Percentiles rank a stretch among this genome's conserved stretches.
phyloP scores from a whole-genome alignment of 1,140 invertebrate genomes.

The Schmidtea mediterranea region DNA sequence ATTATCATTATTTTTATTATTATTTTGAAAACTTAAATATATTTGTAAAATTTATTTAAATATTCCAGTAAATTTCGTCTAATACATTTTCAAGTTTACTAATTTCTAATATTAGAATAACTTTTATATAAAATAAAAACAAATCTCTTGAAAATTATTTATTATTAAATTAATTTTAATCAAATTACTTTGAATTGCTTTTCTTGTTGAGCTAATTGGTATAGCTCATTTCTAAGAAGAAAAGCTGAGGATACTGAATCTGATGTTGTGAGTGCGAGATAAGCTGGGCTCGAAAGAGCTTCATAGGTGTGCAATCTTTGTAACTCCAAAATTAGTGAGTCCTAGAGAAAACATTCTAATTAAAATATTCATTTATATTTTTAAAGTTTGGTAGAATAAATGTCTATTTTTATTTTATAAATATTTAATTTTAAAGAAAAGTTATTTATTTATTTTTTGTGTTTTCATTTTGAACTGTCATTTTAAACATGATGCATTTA shows the following conservation, averaged over 20 bases:
- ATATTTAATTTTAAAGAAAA: too few relatives aligned
- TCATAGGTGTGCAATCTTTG: constrained; percentile 2
- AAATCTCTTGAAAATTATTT: too few relatives aligned
- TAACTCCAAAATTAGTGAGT: neutral
- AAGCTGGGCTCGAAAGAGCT: constrained; percentile 1
- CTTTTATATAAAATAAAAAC: too few relatives aligned
- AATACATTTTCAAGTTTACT: neutral
- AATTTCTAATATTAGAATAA: neutral
- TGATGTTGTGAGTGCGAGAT: constrained; percentile 2
- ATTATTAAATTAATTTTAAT: too few relatives aligned
- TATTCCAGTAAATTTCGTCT: neutral
- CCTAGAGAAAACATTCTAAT: neutral
- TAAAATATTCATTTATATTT: too few relatives aligned
- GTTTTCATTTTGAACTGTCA: too few relatives aligned
- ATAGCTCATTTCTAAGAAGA: neutral
- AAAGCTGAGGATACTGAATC: constrained; percentile 3
- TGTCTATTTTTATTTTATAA: too few relatives aligned
- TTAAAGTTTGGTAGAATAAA: too few relatives aligned
- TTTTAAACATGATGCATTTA: too few relatives aligned
- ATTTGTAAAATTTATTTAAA: neutral
- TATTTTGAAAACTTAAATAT: too few relatives aligned
- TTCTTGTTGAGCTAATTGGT: constrained; percentile 2
- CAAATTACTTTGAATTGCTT: constrained; percentile 3
- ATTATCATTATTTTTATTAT: too few relatives aligned
- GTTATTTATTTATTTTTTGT: too few relatives aligned